A percentile compares a stretch with the other conserved stretches of the same genome.
Evolutionary conservation across 2,797 vertebrate genomes (phyloP).

Genomic region (Sebastes dallii): DNA sequence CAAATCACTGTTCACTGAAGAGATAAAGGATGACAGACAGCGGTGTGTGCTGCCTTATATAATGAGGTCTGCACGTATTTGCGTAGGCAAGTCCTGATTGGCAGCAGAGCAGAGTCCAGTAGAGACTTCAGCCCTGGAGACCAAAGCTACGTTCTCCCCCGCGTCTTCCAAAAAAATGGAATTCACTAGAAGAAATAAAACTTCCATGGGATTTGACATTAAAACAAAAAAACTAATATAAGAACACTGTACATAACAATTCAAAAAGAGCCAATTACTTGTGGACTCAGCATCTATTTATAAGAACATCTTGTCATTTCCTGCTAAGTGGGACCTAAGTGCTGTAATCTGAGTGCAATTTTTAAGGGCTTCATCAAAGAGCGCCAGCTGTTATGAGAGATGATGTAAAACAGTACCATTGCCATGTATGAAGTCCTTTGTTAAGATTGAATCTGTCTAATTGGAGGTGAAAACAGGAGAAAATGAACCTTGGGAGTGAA

Average conservation of each 20-base stretch:
- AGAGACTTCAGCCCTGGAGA: too few relatives aligned
- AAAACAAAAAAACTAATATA: too few relatives aligned
- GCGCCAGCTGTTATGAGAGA: background rate
- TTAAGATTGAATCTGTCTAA: background rate
- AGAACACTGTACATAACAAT: too few relatives aligned
- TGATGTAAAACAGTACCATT: background rate
- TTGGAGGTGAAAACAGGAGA: background rate
- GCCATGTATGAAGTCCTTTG: background rate
- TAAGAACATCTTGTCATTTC: background rate
- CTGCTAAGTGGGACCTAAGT: background rate
- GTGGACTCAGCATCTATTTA: background rate
- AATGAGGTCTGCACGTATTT: accelerated
- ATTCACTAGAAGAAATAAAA: too few relatives aligned
- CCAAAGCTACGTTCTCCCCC: too few relatives aligned
- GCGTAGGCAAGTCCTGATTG: too few relatives aligned
- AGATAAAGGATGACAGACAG: too few relatives aligned
- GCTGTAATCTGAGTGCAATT: background rate
- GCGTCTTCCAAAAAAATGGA: too few relatives aligned
- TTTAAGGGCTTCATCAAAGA: background rate
- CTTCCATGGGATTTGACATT: too few relatives aligned
- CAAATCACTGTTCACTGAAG: too few relatives aligned
- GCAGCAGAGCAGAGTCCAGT: accelerated
- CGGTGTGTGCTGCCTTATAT: too few relatives aligned
- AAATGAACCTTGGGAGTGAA: background rate
- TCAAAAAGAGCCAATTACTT: too few relatives aligned